Percentiles rank a stretch among this genome's conserved stretches.
Conservation (phyloP, 2,888 invertebrate species). For the Orchestes rusci region DNA sequence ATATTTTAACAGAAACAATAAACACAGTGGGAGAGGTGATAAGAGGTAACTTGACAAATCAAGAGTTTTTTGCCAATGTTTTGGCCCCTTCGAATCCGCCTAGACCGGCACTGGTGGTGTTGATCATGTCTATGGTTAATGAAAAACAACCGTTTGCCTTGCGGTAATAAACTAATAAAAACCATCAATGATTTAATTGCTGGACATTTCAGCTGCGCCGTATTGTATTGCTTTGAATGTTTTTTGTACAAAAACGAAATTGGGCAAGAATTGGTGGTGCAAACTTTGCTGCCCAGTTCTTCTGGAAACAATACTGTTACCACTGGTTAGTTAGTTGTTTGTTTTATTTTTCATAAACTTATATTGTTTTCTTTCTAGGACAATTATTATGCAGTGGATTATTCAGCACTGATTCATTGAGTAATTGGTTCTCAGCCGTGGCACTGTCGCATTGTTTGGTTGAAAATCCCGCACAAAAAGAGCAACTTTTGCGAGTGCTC, state of each 20-base stretch:
- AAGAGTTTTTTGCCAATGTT: constrained; percentile 83
- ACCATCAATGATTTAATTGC: neutral
- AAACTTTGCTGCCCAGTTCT: constrained; percentile 84
- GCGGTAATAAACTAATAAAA: constrained; percentile 16
- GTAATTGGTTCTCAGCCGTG: constrained; percentile 94
- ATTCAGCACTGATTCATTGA: constrained; percentile 78
- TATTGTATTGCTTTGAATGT: constrained; percentile 95
- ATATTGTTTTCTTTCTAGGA: constrained; percentile 43
- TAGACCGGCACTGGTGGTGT: constrained; percentile 86
- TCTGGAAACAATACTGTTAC: constrained; percentile 56
- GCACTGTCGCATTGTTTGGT: constrained; percentile 85
- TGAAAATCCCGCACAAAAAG: constrained; percentile 79
- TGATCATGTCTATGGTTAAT: constrained; percentile 97
- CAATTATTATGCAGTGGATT: constrained; percentile 90
- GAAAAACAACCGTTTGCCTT: constrained; percentile 88
- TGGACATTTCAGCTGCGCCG: constrained; percentile 66
- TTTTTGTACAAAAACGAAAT: constrained; percentile 89
- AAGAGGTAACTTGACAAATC: constrained; percentile 81
- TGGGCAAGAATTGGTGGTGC: constrained; percentile 81
- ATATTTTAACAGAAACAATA: constrained; percentile 93
- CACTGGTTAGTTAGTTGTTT: constrained; percentile 42
- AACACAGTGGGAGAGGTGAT: constrained; percentile 91
- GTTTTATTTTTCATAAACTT: neutral
- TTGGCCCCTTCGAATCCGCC: constrained; percentile 92
- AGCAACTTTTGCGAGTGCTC: constrained; percentile 84